Conservation (phyloP, 2,888 invertebrate species). For the Drosophila pseudotalamancana region DNA sequence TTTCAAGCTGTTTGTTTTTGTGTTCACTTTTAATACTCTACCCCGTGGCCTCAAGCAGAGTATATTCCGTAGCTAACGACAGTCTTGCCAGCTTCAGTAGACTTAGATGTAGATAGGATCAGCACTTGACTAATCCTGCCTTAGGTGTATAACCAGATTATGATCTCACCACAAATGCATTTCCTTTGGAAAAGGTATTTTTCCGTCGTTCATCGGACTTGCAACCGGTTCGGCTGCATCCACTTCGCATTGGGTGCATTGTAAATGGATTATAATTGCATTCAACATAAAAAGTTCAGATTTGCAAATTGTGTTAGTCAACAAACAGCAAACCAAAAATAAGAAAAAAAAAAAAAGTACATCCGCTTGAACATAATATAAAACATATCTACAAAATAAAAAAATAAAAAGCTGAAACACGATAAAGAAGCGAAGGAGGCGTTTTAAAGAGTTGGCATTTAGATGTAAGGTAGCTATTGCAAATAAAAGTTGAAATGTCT, state of each 20-base stretch:
- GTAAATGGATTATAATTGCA: conserved; percentile 78
- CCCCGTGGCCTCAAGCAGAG: conserved; percentile 4
- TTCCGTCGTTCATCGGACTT: conserved; percentile 19
- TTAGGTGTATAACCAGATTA: neutral
- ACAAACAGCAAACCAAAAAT: conserved; percentile 18
- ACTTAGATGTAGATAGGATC: conserved; percentile 15
- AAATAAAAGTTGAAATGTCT: conserved; percentile 70
- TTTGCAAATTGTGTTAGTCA: conserved; percentile 61
- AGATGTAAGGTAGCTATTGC: conserved; percentile 69
- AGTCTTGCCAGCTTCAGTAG: conserved; percentile 15
- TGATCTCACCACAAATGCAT: neutral
- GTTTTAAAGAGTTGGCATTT: conserved; percentile 55
- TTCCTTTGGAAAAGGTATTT: conserved; percentile 33
- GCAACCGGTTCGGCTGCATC: conserved; percentile 21
- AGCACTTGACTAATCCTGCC: neutral
- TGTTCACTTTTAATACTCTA: conserved; percentile 21
- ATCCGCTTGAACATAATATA: conserved; percentile 44
- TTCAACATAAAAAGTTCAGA: conserved; percentile 64
- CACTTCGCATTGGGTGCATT: conserved; percentile 70
- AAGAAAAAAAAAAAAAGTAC: conserved; percentile 19
- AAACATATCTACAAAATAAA: conserved; percentile 25
- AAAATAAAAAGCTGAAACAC: conserved; percentile 21
- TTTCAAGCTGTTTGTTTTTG: conserved; percentile 37
- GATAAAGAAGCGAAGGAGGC: conserved; percentile 13
- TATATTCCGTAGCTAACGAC: neutral